phyloP scores from a whole-genome alignment of 2,888 invertebrate genomes.

The Drosophila nigricruria region DNA sequence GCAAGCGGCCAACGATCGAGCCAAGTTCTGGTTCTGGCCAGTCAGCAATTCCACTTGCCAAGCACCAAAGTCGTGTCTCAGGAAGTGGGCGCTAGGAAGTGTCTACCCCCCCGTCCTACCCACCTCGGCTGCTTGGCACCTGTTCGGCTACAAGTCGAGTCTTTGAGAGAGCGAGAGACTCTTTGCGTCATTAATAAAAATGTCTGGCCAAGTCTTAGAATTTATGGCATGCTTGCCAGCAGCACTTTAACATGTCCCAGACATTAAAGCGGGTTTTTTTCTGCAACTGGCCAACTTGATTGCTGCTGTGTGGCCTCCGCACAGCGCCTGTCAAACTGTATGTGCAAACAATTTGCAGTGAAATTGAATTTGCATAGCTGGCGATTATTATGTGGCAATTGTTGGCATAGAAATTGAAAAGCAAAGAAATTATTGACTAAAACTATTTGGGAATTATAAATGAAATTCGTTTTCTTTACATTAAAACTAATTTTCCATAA shows the following conservation, averaged over 20 bases:
- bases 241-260: conserved; percentile 70
- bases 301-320: conserved; percentile 34
- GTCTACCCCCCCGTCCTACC: background rate
- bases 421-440: background rate
- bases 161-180: conserved; percentile 20
- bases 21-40: conserved; percentile 48
- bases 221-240: conserved; percentile 76
- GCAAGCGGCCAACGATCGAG: conserved; percentile 57
- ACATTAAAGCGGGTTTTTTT: conserved; percentile 68
- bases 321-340: conserved; percentile 52
- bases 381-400: conserved; percentile 12
- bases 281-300: background rate
- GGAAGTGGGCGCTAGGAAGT: conserved; percentile 66
- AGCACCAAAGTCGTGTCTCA: conserved; percentile 38
- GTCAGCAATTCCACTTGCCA: conserved; percentile 45
- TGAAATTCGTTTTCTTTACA: background rate
- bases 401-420: background rate
- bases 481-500: background rate
- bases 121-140: conserved; percentile 38
- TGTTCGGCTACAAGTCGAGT: conserved; percentile 38
- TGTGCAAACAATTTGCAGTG: conserved; percentile 16
- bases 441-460: conserved; percentile 15
- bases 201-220: conserved; percentile 76
- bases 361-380: conserved; percentile 29
- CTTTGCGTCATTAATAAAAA: conserved; percentile 80